These are phyloP conservation scores for Drosophila kikkawai DNA, from an alignment of 1,140 invertebrate genomes.

Conservation along the genomic window DNA sequence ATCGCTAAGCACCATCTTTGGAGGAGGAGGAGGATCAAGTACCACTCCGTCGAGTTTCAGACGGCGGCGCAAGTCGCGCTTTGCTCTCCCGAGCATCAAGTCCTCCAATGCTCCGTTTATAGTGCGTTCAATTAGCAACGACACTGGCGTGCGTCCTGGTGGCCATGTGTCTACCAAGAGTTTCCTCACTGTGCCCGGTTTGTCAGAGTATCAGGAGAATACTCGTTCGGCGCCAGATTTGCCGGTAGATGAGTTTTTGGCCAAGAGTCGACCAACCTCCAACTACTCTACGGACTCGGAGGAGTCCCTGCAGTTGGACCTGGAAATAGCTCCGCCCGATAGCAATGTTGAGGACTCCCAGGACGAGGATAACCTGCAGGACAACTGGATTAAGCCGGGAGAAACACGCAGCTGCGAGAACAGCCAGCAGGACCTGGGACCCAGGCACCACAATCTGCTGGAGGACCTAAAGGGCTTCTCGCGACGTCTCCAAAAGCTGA, in stretches of 20 bases:
- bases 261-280: constrained; percentile 30
- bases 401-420: constrained; percentile 71
- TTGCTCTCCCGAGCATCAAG: constrained; percentile 27
- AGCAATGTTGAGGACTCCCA: constrained; percentile 53
- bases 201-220: constrained; percentile 63
- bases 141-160: constrained; percentile 67
- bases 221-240: constrained; percentile 59
- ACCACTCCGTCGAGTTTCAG: constrained; percentile 15
- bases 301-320: constrained; percentile 55
- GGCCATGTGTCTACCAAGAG: constrained; percentile 24
- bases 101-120: constrained; percentile 64
- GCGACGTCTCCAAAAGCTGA: constrained; percentile 64
- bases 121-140: constrained; percentile 86
- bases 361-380: constrained; percentile 59
- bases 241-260: constrained; percentile 42
- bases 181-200: constrained; percentile 50
- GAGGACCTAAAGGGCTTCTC: constrained; percentile 74
- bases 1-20: constrained; percentile 63
- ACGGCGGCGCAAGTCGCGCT: constrained; percentile 57
- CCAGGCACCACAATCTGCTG: constrained; percentile 66
- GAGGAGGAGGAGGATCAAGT: constrained; percentile 17
- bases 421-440: constrained; percentile 53
- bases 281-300: constrained; percentile 64
- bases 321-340: constrained; percentile 35
- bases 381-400: constrained; percentile 81